Evolutionary conservation across 1,140 invertebrate species (phyloP), one percentile per base, ranked within the genome.

Genomic region (Calephelis nemesis): DNA sequence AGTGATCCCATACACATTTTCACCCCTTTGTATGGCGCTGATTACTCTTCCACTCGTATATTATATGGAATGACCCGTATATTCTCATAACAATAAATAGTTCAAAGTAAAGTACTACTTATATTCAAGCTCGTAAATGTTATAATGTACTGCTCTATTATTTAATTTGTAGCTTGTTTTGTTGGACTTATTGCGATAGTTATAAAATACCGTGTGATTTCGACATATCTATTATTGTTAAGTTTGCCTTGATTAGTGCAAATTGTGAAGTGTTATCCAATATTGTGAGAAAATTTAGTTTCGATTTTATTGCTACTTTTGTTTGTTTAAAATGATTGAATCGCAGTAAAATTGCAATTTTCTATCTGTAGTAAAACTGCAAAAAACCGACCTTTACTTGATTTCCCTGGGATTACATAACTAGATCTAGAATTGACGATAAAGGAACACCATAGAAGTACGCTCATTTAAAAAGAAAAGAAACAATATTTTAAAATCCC

Each of bases 1-100:
- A 60, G 30, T 60, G 30, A 60, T 60, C 30, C 54, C 54, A 12
- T 40, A 39, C 30, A 60, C 54, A 60, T 60, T 60, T 60, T 60
- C 54, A 60, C 54, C 54, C 52, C 30, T 54, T 54, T 54, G 52
- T 54, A 54, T 54, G 11, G 30, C 19, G 10, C 19, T 58, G 52
- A 58, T 58, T 39, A 58, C 52, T 39, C 52, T 11, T 11, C 5
- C 52, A 10, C 19, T 39, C 52, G 52, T 54, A 54, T 30, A 30
- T 54, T 54, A 54, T 10, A 39, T 39, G 52, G 19, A 58, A 58
- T 58, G 52, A 58, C 52, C 52, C 52, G 10, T 30, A 11, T 15
- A 6, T 58, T 11, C 52, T 58, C 52, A 30, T 58, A 10, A 30
- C 10, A 19, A 39, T 58, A 19, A 58, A 58, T 58, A 30, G 52